Percentiles rank a stretch among this genome's conserved stretches.
Evolutionary conservation across 2,113 vertebrate species (phyloP).

Genomic region (Microcebus jonahi): DNA sequence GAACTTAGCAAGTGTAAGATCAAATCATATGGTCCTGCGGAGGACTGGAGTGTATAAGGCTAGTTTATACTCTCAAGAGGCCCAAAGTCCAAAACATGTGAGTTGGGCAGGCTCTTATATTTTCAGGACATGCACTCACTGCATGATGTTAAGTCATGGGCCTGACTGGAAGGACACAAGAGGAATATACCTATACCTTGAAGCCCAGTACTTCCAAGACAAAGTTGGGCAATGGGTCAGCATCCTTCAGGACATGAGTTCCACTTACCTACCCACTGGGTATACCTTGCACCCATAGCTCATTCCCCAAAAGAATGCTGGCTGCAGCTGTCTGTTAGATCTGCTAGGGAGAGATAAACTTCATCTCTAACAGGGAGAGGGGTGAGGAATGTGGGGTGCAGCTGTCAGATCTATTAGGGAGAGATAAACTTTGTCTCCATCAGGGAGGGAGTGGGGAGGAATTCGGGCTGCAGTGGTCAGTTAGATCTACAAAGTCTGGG

Average conservation of each 20-base stretch:
- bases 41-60: background rate
- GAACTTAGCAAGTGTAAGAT: background rate
- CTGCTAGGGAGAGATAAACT: no score
- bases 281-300: background rate
- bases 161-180: background rate
- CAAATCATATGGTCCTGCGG: background rate
- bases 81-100: background rate
- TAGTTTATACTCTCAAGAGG: background rate
- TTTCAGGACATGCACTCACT: background rate
- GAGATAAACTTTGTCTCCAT: no score
- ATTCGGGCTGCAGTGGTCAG: no score
- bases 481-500: no score
- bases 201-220: background rate
- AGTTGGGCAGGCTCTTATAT: background rate
- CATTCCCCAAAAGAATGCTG: background rate
- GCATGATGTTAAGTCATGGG: background rate
- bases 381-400: no score
- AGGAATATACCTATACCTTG: background rate
- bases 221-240: background rate
- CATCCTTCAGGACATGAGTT: background rate
- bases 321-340: no score
- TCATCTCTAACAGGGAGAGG: no score
- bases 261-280: background rate
- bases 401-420: no score
- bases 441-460: no score